phyloP scores from a whole-genome alignment of 2,888 invertebrate genomes.

The Uropetala carovei region DNA sequence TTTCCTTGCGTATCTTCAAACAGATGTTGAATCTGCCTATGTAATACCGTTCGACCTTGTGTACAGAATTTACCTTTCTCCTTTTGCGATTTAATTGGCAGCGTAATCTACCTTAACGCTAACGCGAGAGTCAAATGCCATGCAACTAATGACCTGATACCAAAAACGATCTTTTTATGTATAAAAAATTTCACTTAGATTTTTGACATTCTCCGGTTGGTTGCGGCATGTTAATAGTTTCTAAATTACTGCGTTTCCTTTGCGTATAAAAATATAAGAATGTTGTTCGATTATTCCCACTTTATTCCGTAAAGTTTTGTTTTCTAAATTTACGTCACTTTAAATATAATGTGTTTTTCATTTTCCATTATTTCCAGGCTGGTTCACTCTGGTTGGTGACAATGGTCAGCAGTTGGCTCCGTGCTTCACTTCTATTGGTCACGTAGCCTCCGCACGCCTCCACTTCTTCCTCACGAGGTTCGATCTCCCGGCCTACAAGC shows the following conservation, averaged over 20 bases:
- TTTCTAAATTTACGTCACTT: not conserved
- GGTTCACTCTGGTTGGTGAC: slow-evolving; percentile 71
- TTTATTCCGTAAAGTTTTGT: not conserved
- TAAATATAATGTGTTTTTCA: not conserved
- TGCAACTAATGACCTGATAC: too few relatives aligned
- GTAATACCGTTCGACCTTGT: too few relatives aligned
- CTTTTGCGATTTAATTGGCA: too few relatives aligned
- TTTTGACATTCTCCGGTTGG: not conserved
- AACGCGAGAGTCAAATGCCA: too few relatives aligned
- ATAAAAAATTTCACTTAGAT: not conserved
- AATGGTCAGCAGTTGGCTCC: slow-evolving; percentile 81
- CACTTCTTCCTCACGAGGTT: slow-evolving; percentile 82
- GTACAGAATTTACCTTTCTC: too few relatives aligned
- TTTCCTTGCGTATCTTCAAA: too few relatives aligned
- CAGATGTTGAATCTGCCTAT: too few relatives aligned
- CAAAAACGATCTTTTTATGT: not conserved
- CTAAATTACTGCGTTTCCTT: not conserved
- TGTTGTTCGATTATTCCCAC: too few relatives aligned
- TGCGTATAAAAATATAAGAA: not conserved
- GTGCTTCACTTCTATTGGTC: slow-evolving; percentile 72
- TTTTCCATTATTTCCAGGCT: slow-evolving; percentile 68
- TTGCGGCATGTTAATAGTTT: not conserved
- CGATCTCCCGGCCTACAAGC: slow-evolving; percentile 79
- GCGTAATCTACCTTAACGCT: too few relatives aligned
- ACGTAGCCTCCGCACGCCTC: slow-evolving; percentile 80